Base-by-base conservation (phyloP, 2,888 invertebrate genomes). In the Ophion ellenae region DNA sequence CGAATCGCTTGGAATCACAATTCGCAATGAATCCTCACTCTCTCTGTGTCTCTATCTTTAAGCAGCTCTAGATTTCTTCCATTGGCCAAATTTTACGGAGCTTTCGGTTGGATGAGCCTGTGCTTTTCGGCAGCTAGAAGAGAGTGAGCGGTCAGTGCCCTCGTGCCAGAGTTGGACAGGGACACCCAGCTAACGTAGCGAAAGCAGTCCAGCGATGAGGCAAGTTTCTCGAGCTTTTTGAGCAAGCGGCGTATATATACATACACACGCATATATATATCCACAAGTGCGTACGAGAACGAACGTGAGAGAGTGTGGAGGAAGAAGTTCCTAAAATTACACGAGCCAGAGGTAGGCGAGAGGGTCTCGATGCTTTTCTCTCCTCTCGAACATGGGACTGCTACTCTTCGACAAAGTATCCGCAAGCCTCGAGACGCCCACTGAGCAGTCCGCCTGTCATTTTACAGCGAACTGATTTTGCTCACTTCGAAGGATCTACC, bases 251-350 rank as follows among this genome's bases (percentile, higher is more conserved):
- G 53, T 14, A 53, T 14, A 17, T 17, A 53, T 17, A 17, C 17
- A 53, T 3, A 17, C 5, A 53, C 11, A 53, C 11, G 11, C 11
- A 53, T 53, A 53, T 14, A 53, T 53, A 53, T 53, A 53, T 53
- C 11, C 5, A 14, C 17, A 53, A 53, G 17, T 53, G 53, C 20
- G 71, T 79, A n/a, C 17, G 71, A 63, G 32, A 24, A 14, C 40
- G n/a, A 24, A 28, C 40, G 64, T 9, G 86, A 20, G 63, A 67
- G 81, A 67, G 69, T 69, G 88, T 85, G 87, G 83, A 78, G 71
- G 57, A 84, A 69, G 71, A 77, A 77, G 81, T 86, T 76, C 87
- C 86, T 87, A 87, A 88, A 90, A 89, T 88, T 89, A 86, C 85
- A 86, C 85, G 86, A 86, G 82, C 63, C 61, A 64, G 17, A 47